Percentiles rank a stretch among this genome's conserved stretches.
phyloP scores from a whole-genome alignment of 2,797 vertebrate species.

The Loriculus beryllinus region DNA sequence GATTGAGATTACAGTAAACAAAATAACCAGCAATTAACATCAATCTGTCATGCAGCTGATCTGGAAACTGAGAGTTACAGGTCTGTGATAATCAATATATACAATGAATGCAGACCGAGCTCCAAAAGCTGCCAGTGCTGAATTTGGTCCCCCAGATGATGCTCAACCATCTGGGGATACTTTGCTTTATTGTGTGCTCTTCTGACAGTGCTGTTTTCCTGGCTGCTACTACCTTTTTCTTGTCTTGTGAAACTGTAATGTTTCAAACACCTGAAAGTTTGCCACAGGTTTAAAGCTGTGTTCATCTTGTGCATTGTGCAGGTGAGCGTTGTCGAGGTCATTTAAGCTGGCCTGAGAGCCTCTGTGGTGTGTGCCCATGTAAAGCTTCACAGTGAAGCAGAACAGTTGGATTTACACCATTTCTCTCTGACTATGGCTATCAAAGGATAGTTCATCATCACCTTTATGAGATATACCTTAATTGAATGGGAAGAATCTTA shows the following conservation, averaged over 20 bases:
- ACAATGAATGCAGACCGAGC: background rate
- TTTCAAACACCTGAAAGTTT: background rate
- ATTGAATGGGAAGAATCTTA: background rate
- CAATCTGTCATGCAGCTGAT: background rate
- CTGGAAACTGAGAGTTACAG: background rate
- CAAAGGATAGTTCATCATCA: background rate
- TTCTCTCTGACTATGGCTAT: background rate
- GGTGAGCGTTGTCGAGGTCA: background rate
- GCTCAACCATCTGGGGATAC: background rate
- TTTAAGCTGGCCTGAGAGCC: background rate
- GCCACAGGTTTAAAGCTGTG: background rate
- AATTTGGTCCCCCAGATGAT: background rate
- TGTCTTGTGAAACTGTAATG: background rate
- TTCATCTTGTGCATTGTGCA: background rate
- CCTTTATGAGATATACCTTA: background rate
- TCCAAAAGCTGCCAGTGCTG: background rate
- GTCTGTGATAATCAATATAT: background rate
- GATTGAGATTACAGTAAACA: background rate
- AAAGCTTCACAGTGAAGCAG: background rate
- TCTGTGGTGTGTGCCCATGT: background rate
- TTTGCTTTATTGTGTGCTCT: background rate
- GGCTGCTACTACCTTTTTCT: background rate
- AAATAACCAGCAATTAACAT: background rate
- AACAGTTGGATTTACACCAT: background rate
- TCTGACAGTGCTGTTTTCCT: background rate